These are phyloP conservation scores for Stegana nigrithorax DNA, from an alignment of 2,888 invertebrate genomes.

Conservation along the genomic window DNA sequence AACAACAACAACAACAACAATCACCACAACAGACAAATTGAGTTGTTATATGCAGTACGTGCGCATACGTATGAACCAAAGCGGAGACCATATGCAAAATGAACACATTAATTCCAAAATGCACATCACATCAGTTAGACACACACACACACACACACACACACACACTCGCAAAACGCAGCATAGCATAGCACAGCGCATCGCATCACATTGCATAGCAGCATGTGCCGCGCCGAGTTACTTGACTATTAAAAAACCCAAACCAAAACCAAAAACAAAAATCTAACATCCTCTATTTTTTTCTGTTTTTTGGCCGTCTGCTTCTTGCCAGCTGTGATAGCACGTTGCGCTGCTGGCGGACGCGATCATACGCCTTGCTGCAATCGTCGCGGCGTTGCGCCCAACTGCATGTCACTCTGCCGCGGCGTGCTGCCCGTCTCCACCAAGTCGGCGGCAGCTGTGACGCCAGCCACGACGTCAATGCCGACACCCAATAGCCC, in stretches of 20 bases:
- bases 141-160: background rate
- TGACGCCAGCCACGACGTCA: conserved; percentile 12
- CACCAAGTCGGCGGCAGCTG: conserved; percentile 44
- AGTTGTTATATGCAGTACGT: background rate
- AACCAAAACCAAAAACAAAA: too few species aligned
- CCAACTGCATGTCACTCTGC: conserved; percentile 78
- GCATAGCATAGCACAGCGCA: too few species aligned
- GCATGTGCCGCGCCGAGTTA: too few species aligned
- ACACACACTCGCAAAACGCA: too few species aligned
- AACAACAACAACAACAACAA: too few species aligned
- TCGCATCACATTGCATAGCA: too few species aligned
- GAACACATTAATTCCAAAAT: conserved; percentile 7
- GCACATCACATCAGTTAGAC: background rate
- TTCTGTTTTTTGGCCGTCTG: too few species aligned
- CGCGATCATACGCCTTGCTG: conserved; percentile 81
- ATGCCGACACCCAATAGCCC: background rate
- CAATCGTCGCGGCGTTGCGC: conserved; percentile 78
- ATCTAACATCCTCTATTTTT: too few species aligned
- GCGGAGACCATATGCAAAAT: conserved; percentile 15
- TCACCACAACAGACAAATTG: background rate
- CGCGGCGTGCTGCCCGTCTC: conserved; percentile 73
- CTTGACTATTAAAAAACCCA: too few species aligned
- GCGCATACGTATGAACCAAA: background rate
- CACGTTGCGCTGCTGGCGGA: conserved; percentile 74
- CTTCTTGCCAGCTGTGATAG: conserved; percentile 66